A percentile compares a stretch with the other conserved stretches of the same genome.
Evolutionary conservation across 2,888 invertebrate genomes (phyloP).

Genomic region (Synergus laeviventris): DNA sequence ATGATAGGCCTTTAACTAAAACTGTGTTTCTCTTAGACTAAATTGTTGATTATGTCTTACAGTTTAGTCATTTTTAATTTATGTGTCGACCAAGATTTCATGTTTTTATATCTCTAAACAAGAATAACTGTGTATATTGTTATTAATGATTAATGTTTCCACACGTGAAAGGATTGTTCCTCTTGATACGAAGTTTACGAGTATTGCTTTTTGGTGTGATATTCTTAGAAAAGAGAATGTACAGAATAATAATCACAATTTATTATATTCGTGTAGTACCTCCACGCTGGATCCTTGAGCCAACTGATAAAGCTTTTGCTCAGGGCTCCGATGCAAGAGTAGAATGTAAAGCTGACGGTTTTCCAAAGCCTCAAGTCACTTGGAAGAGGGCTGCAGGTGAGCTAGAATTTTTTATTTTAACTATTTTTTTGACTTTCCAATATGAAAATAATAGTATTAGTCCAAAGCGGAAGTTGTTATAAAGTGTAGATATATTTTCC

Average conservation of each 20-base stretch:
- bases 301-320: constrained; percentile 95
- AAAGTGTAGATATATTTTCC: not conserved
- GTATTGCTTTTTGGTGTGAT: constrained; percentile 46
- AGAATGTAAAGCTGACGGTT: constrained; percentile 97
- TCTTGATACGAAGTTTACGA: constrained; percentile 2
- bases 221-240: constrained; percentile 20
- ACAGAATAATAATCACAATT: constrained; percentile 55
- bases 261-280: constrained; percentile 85
- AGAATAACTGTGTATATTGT: not conserved
- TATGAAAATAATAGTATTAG: not conserved
- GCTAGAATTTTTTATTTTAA: constrained; percentile 47
- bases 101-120: not conserved
- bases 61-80: not conserved
- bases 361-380: constrained; percentile 94
- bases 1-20: not conserved
- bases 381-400: constrained; percentile 97
- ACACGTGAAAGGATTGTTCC: not conserved
- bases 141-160: not conserved
- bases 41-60: no score
- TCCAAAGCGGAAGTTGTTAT: not conserved
- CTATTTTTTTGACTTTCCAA: not conserved
- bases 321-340: constrained; percentile 95
- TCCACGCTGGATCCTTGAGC: constrained; percentile 96
- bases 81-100: not conserved
- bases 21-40: not conserved